Evolutionary conservation across 2,888 invertebrate genomes (phyloP).

Genomic region (Osedax frankpressi): DNA sequence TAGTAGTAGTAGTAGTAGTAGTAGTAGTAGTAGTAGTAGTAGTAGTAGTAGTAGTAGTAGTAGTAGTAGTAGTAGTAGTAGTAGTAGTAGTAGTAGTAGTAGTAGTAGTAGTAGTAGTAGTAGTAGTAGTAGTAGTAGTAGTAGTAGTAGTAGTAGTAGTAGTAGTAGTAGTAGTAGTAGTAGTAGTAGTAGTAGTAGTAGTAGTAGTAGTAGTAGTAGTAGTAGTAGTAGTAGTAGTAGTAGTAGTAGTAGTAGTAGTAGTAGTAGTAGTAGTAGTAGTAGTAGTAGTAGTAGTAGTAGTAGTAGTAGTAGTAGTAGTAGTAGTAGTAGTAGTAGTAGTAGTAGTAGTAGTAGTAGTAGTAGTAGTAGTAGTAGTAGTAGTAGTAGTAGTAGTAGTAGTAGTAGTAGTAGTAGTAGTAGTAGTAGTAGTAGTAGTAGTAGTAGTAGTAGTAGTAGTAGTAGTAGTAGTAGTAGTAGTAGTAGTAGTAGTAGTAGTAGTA

Average conservation of each 20-base stretch:
- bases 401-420: slow-evolving; percentile 2
- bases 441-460: neutral
- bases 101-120: slow-evolving; percentile 18
- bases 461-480: neutral
- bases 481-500: too few species aligned
- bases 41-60: slow-evolving; percentile 16
- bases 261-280: slow-evolving; percentile 2
- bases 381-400: slow-evolving; percentile 2
- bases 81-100: slow-evolving; percentile 19
- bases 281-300: slow-evolving; percentile 2
- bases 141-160: slow-evolving; percentile 20
- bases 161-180: slow-evolving; percentile 2
- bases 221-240: neutral
- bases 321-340: neutral
- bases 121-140: slow-evolving; percentile 17
- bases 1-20: slow-evolving; percentile 16
- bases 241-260: slow-evolving; percentile 1
- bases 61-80: slow-evolving; percentile 19
- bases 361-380: slow-evolving; percentile 2
- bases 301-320: slow-evolving; percentile 4
- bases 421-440: neutral
- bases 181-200: neutral
- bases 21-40: slow-evolving; percentile 19
- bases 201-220: neutral
- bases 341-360: neutral